Evolutionary conservation across 1,140 invertebrate genomes (phyloP), one percentile per base, ranked within the genome.

Genomic region (Frieseomelitta varia): DNA sequence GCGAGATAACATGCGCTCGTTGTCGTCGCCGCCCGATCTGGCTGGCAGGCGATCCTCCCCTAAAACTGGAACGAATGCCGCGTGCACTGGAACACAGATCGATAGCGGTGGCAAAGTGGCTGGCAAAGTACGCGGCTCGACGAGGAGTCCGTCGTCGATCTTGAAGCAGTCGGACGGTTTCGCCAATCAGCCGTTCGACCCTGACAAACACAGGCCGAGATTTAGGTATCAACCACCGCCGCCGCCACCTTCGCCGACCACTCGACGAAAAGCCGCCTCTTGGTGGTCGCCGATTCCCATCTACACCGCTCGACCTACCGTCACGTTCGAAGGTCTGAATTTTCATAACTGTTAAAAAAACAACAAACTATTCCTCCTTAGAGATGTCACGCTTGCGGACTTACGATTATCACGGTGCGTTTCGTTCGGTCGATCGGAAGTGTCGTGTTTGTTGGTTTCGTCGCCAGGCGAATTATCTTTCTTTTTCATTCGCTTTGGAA

Each of bases 311-410:
- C 95, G 95, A 92, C 96, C 97, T 88, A 96, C 96, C 81, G 97
- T 97, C 92, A 97, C 96, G 88, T 97, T 97, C 91, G 96, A 97
- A 97, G 97, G 97, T 97, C 96, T 95, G 95, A 85, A 87, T 58
- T 85, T 34, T 67, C 68, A 68, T 39, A 68, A 68, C 4, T 55
- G 53, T 68, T 77, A 58, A 53, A 30, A 30, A 39, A 39, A 39
- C 4, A 39, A 39, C 4, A 39, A 39, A 39, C 34, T 39, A n/a
- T 47, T 39, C 34, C 1, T 63, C 56, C 8, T 51, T 39, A 39
- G 39, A 39, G 12, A 15, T 11, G 24, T 47, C 2, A 14, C 14
- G 21, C 19, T 30, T 19, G 17, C 30, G n/a, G 8, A 17, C 27
- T 17, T 65, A 6, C 6, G 6, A 0, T n/a, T 30, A 27, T 8